These are phyloP conservation scores for Dusona sp. DNA, from an alignment of 2,888 invertebrate genomes.

Conservation along the genomic window DNA sequence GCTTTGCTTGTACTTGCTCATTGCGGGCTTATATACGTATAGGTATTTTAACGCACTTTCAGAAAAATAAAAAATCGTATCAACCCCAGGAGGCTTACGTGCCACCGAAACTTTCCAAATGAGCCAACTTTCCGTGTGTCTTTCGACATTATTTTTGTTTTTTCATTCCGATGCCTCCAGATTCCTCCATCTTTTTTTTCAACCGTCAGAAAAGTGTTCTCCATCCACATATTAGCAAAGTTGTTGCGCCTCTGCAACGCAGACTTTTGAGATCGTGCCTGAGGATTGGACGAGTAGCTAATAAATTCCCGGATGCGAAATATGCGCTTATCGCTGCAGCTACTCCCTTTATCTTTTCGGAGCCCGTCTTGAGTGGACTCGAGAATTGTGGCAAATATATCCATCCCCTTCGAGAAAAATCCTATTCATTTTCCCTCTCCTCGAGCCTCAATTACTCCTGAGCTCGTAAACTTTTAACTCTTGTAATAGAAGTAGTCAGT, in stretches of 20 bases:
- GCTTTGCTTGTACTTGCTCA: slow-evolving; percentile 55
- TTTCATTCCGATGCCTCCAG: slow-evolving; percentile 60
- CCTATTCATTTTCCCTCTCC: slow-evolving; percentile 7
- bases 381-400: slow-evolving; percentile 36
- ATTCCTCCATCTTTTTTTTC: slow-evolving; percentile 45
- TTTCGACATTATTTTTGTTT: slow-evolving; percentile 75
- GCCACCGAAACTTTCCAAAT: slow-evolving; percentile 81
- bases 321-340: slow-evolving; percentile 49
- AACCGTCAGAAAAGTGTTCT: slow-evolving; percentile 70
- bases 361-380: slow-evolving; percentile 36
- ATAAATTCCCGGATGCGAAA: slow-evolving; percentile 61
- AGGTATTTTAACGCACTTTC: slow-evolving; percentile 58
- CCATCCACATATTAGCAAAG: slow-evolving; percentile 83
- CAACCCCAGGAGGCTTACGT: slow-evolving; percentile 45
- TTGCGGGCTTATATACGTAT: slow-evolving; percentile 15
- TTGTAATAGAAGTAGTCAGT: background rate
- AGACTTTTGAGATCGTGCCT: slow-evolving; percentile 64
- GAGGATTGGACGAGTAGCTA: slow-evolving; percentile 48
- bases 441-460: background rate
- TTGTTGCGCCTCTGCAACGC: slow-evolving; percentile 75
- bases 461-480: slow-evolving; percentile 14
- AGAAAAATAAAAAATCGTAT: slow-evolving; percentile 61
- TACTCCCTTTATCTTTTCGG: slow-evolving; percentile 20
- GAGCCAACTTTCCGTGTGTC: slow-evolving; percentile 84
- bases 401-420: slow-evolving; percentile 10